These are phyloP conservation scores for Tetropium fuscum DNA, from an alignment of 2,888 invertebrate species.

Conservation along the genomic window DNA sequence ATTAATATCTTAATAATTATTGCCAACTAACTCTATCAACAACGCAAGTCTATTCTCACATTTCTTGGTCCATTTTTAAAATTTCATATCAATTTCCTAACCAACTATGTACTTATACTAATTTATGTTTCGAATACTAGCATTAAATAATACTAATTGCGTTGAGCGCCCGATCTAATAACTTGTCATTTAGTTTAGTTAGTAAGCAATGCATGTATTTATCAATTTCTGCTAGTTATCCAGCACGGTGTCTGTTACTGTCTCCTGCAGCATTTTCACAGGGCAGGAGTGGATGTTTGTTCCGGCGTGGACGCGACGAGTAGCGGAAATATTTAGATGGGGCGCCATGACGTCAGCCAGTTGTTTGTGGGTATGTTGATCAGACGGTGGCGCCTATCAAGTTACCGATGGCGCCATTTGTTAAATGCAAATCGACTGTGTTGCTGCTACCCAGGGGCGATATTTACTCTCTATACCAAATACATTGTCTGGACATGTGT, in stretches of 20 bases:
- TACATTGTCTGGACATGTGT: too few species aligned
- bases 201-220: not conserved
- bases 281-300: constrained; percentile 4
- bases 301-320: constrained; percentile 9
- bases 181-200: not conserved
- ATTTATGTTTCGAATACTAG: too few species aligned
- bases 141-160: too few species aligned
- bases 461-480: too few species aligned
- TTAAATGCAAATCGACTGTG: constrained; percentile 1
- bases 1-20: too few species aligned
- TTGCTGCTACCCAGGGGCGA: not conserved
- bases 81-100: too few species aligned
- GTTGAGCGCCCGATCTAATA: not conserved
- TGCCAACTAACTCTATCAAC: too few species aligned
- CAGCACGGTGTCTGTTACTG: constrained; percentile 11
- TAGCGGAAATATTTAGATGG: constrained; percentile 9
- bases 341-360: constrained; percentile 16
- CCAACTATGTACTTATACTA: too few species aligned
- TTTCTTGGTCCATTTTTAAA: too few species aligned
- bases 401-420: constrained; percentile 6
- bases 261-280: constrained; percentile 3
- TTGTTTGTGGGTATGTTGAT: constrained; percentile 3
- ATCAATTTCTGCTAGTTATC: constrained; percentile 14
- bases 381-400: constrained; percentile 1
- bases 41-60: too few species aligned